Conservation (phyloP, 1,140 invertebrate genomes). For the Penaeus indicus region DNA sequence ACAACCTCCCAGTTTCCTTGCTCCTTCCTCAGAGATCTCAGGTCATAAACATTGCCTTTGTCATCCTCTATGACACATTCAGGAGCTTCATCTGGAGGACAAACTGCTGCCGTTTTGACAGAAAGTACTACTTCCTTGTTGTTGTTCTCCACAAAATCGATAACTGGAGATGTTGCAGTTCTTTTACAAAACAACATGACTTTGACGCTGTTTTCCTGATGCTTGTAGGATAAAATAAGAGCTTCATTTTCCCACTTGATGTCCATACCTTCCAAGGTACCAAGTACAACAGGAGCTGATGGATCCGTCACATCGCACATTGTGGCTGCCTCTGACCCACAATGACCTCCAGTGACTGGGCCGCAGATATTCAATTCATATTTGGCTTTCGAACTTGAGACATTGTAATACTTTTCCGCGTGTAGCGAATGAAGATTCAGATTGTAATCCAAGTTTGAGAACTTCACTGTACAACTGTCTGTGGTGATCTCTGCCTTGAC, state of each 20-base stretch:
- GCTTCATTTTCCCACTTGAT: constrained; percentile 15
- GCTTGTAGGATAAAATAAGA: not conserved
- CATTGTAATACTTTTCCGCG: constrained; percentile 6
- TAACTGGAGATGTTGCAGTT: not conserved
- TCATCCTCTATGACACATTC: constrained; percentile 36
- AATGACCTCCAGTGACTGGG: constrained; percentile 35
- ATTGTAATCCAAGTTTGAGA: constrained; percentile 17
- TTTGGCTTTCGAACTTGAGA: not conserved
- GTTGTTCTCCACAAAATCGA: constrained; percentile 35
- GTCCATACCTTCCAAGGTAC: constrained; percentile 20
- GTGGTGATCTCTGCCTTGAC: not conserved
- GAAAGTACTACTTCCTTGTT: not conserved
- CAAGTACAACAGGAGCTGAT: constrained; percentile 7
- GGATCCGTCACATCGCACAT: not conserved
- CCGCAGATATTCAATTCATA: constrained; percentile 51
- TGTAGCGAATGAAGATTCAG: constrained; percentile 38
- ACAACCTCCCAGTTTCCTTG: constrained; percentile 42
- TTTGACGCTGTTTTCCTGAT: constrained; percentile 5
- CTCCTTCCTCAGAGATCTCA: constrained; percentile 23
- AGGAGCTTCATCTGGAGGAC: constrained; percentile 18
- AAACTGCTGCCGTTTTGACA: constrained; percentile 26
- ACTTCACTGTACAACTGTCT: not conserved
- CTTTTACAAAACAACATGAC: constrained; percentile 32
- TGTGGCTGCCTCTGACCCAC: constrained; percentile 8
- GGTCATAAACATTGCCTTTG: constrained; percentile 41